phyloP scores from a whole-genome alignment of 2,888 invertebrate species.

The Drosophila meridiana region DNA sequence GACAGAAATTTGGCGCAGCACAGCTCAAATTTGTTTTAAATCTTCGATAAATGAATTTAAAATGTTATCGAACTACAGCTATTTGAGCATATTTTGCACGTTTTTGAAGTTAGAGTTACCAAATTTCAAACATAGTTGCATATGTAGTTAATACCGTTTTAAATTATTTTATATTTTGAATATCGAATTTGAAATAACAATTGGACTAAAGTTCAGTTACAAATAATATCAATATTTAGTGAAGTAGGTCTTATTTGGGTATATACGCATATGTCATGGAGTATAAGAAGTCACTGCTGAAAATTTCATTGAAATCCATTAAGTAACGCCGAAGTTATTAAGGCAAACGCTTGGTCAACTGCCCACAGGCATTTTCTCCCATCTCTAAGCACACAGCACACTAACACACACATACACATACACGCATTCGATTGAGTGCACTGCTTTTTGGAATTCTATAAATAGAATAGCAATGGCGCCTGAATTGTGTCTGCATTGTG shows the following conservation, averaged over 20 bases:
- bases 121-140: background rate
- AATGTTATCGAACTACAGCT: background rate
- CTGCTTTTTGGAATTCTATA: background rate
- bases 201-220: background rate
- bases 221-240: background rate
- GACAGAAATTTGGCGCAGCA: no score
- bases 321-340: background rate
- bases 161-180: background rate
- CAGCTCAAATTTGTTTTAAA: no score
- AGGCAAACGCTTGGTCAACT: no score
- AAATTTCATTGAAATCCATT: background rate
- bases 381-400: background rate
- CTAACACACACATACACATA: no score
- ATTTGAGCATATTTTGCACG: background rate
- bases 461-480: background rate
- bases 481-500: background rate
- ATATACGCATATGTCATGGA: no score
- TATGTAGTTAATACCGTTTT: background rate
- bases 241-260: accelerated
- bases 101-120: background rate
- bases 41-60: background rate
- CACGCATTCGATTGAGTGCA: background rate
- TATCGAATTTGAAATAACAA: background rate
- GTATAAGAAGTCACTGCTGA: background rate
- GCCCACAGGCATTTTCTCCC: background rate